Conservation (phyloP, 2,888 invertebrate genomes). For the Hydroisotoma schaefferi region DNA sequence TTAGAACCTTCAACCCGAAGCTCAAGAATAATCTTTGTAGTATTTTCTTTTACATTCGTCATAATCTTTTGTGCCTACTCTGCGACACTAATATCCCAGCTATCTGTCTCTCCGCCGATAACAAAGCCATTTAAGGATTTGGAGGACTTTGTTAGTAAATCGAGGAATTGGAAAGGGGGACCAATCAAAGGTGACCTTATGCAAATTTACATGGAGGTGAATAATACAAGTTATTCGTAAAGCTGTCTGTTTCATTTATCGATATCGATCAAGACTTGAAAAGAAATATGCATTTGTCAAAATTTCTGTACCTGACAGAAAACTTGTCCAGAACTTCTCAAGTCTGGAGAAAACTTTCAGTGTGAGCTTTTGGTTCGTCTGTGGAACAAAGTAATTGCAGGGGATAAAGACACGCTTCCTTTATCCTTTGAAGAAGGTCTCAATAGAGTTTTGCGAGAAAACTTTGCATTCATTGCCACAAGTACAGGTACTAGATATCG, state of each 20-base stretch:
- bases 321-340: slow-evolving; percentile 35
- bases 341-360: slow-evolving; percentile 12
- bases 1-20: slow-evolving; percentile 13
- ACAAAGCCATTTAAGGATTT: slow-evolving; percentile 29
- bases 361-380: slow-evolving; percentile 25
- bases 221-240: neutral
- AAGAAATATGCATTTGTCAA: neutral
- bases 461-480: slow-evolving; percentile 30
- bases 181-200: slow-evolving; percentile 31
- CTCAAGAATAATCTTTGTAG: slow-evolving; percentile 20
- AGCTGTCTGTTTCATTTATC: neutral
- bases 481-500: slow-evolving; percentile 19
- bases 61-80: slow-evolving; percentile 29
- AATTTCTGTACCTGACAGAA: slow-evolving; percentile 12
- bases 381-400: slow-evolving; percentile 12
- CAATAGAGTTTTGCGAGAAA: slow-evolving; percentile 16
- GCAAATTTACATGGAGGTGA: slow-evolving; percentile 30
- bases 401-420: slow-evolving; percentile 13
- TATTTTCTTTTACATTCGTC: slow-evolving; percentile 22
- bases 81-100: slow-evolving; percentile 29
- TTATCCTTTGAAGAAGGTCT: slow-evolving; percentile 21
- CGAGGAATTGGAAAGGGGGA: slow-evolving; percentile 19
- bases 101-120: slow-evolving; percentile 22
- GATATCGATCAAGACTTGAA: neutral
- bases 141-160: slow-evolving; percentile 10